Evolutionary conservation across 2,888 invertebrate genomes (phyloP), one percentile per base, ranked within the genome.

Genomic region (Apamea epomidion): DNA sequence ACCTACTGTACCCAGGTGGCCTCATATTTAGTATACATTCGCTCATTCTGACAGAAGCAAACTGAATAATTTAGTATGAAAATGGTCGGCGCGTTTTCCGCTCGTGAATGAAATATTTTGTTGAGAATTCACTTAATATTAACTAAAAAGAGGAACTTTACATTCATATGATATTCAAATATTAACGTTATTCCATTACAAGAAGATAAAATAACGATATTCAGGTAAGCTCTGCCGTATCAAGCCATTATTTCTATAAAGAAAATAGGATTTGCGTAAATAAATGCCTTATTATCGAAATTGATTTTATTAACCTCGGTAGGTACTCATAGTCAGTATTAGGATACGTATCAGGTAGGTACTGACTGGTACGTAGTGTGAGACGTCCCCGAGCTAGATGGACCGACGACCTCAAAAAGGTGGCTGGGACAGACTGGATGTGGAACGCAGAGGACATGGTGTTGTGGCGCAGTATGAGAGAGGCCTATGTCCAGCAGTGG

Each of bases 11-110:
- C 67, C 42, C 85, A 70, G 74, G 86, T 86, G 83, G 54, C 48
- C 37, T 58, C 58, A 76, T 68, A 75, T 80, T 86, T 83, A 75
- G 58, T 76, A 54, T 78, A 78, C 58, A 80, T 68, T 80, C 71
- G 64, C 62, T 87, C 67, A 87, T 76, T 62, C 67, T 64, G 74
- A 76, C 71, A 71, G 73, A 73, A 73, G 71, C 65, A 76, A 86
- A 83, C 80, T 76, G 87, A 83, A 85, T 85, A 74, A 87, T 87
- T 87, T 71, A 85, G 37, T 25, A 70, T 74, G 62, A 68, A 82
- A 83, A 79, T 51, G 70, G 54, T 68, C 62, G 32, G 54, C 71
- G 67, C 48, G 73, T 76, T 83, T 86, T 83, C 73, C 65, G 29
- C 70, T 74, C 75, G 74, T 76, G 67, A 71, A 76, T 85, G 60